Conservation (phyloP, 2,797 vertebrate genomes). For the Enteromius radiatus region DNA sequence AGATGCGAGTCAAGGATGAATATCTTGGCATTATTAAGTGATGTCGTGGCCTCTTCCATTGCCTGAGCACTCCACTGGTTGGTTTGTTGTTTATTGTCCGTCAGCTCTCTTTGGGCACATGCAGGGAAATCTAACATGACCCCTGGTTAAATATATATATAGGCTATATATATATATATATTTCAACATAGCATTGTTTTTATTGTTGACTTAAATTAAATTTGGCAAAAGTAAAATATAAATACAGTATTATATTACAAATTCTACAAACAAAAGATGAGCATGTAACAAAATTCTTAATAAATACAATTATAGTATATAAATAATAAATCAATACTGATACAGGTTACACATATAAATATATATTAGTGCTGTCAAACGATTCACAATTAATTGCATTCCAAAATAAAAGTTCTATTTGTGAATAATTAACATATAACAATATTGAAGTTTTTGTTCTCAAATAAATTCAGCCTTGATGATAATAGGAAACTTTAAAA, state of each 20-base stretch:
- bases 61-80: background rate
- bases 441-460: background rate
- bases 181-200: background rate
- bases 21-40: slow-evolving; percentile 55
- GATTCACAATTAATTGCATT: too few species aligned
- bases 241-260: background rate
- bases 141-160: background rate
- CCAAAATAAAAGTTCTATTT: too few species aligned
- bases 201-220: background rate
- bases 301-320: background rate
- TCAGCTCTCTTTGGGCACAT: background rate
- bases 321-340: background rate
- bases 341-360: background rate
- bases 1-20: slow-evolving; percentile 51
- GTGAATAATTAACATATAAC: too few species aligned
- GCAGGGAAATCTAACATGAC: slow-evolving; percentile 17
- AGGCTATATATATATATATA: background rate
- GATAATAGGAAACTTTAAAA: background rate
- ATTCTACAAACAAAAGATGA: too few species aligned
- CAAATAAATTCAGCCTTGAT: background rate
- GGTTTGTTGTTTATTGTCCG: background rate
- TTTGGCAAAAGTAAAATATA: background rate
- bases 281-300: too few species aligned
- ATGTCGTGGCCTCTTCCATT: slow-evolving; percentile 25
- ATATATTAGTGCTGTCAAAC: too few species aligned